Evolutionary conservation across 2,113 vertebrate genomes (phyloP).

Genomic region (Diadophis punctatus): DNA sequence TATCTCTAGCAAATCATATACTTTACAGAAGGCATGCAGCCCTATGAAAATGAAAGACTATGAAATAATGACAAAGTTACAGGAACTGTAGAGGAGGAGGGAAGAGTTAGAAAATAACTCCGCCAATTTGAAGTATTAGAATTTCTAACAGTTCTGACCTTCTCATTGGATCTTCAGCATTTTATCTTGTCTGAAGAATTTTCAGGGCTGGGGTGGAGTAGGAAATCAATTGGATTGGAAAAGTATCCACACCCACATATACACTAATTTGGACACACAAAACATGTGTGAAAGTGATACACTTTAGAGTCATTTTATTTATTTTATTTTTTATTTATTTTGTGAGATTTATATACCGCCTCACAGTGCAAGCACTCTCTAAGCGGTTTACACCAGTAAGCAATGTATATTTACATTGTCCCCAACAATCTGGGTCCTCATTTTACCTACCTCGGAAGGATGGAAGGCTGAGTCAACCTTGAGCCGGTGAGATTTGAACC

Average conservation of each 20-base stretch:
- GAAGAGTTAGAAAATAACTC: not conserved
- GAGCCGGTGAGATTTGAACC: too few relatives aligned
- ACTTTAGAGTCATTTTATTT: conserved; percentile 35
- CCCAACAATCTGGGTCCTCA: too few relatives aligned
- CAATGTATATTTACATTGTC: too few relatives aligned
- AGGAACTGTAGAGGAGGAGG: not conserved
- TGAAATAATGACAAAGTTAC: not conserved
- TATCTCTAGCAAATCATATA: not conserved
- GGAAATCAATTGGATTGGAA: not conserved
- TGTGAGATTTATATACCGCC: too few relatives aligned
- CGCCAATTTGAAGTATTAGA: not conserved
- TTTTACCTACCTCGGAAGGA: too few relatives aligned
- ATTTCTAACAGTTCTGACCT: not conserved
- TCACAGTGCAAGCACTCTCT: too few relatives aligned
- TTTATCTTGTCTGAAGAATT: not conserved
- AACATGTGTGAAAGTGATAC: conserved; percentile 32
- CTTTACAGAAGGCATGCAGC: not conserved
- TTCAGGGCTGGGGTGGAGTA: not conserved
- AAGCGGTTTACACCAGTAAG: too few relatives aligned
- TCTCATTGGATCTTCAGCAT: not conserved
- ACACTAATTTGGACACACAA: not conserved
- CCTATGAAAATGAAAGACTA: not conserved
- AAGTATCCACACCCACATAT: not conserved
- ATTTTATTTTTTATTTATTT: too few relatives aligned
- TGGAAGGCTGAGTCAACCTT: too few relatives aligned